phyloP scores from a whole-genome alignment of 1,140 invertebrate genomes.

The Drosophila nigromelanica region DNA sequence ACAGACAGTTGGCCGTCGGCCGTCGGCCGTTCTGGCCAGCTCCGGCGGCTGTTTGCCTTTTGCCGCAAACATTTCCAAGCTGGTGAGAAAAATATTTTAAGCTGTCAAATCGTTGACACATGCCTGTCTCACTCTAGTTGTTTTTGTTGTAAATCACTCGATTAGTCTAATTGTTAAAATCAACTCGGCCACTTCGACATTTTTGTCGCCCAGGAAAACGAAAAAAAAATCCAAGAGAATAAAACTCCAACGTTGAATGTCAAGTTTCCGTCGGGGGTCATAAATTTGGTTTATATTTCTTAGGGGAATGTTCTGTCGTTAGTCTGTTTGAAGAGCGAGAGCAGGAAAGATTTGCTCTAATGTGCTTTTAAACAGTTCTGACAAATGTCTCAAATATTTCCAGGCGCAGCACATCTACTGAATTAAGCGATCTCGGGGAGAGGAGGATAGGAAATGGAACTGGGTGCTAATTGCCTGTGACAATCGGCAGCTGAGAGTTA shows the following conservation, averaged over 20 bases:
- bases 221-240: slow-evolving; percentile 1
- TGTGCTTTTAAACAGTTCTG: slow-evolving; percentile 74
- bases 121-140: slow-evolving; percentile 58
- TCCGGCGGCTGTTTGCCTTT: slow-evolving; percentile 50
- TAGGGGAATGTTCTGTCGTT: slow-evolving; percentile 9
- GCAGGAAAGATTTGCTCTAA: slow-evolving; percentile 48
- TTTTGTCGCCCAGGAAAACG: slow-evolving; percentile 64
- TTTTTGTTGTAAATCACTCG: slow-evolving; percentile 70
- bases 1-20: slow-evolving; percentile 21
- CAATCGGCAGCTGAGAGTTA: slow-evolving; percentile 1
- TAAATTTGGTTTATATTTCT: slow-evolving; percentile 56
- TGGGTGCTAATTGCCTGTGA: slow-evolving; percentile 43
- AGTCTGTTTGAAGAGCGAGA: background rate
- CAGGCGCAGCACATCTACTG: slow-evolving; percentile 37
- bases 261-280: slow-evolving; percentile 70
- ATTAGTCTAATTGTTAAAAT: slow-evolving; percentile 81
- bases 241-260: slow-evolving; percentile 59
- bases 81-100: slow-evolving; percentile 74
- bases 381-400: slow-evolving; percentile 66
- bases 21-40: slow-evolving; percentile 12
- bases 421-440: slow-evolving; percentile 30
- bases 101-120: slow-evolving; percentile 78
- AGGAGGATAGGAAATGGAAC: slow-evolving; percentile 20
- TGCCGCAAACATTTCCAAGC: slow-evolving; percentile 31
- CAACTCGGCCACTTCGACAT: slow-evolving; percentile 42